phyloP scores from a whole-genome alignment of 1,140 invertebrate genomes.

The Hypothenemus hampei region DNA sequence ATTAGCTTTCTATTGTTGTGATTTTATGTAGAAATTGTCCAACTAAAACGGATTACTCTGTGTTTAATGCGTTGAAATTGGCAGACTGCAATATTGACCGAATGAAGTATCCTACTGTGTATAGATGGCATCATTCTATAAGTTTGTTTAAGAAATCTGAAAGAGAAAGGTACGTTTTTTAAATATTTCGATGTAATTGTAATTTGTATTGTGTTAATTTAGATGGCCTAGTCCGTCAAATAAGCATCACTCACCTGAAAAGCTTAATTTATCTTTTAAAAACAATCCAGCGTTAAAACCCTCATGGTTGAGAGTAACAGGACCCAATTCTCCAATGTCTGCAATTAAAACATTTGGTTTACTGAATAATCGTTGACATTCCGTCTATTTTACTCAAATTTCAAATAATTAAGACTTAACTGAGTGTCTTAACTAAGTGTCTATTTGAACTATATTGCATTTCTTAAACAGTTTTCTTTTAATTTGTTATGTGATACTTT shows the following conservation, averaged over 20 bases:
- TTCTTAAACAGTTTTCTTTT: no score
- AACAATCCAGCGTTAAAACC: conserved; percentile 24
- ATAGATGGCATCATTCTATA: conserved; percentile 61
- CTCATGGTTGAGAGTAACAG: conserved; percentile 53
- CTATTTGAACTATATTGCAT: no score
- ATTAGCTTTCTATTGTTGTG: conserved; percentile 8
- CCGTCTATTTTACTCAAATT: no score
- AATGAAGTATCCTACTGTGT: conserved; percentile 59
- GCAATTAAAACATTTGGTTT: conserved; percentile 24
- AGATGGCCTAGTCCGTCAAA: conserved; percentile 38
- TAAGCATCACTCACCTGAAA: conserved; percentile 3
- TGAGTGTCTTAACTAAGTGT: no score
- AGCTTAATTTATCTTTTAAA: conserved; percentile 7
- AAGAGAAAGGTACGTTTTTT: conserved; percentile 49
- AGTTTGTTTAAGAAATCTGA: conserved; percentile 51
- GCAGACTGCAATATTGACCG: conserved; percentile 48
- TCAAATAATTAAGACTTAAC: no score
- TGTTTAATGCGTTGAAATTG: conserved; percentile 58
- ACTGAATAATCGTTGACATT: conserved; percentile 2
- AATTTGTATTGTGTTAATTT: conserved; percentile 14
- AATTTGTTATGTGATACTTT: no score
- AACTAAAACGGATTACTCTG: conserved; percentile 64
- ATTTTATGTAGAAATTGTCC: conserved; percentile 53
- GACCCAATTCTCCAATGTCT: conserved; percentile 50
- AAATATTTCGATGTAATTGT: conserved; percentile 2